phyloP scores from a whole-genome alignment of 2,113 vertebrate genomes.

The Plecotus auritus region DNA sequence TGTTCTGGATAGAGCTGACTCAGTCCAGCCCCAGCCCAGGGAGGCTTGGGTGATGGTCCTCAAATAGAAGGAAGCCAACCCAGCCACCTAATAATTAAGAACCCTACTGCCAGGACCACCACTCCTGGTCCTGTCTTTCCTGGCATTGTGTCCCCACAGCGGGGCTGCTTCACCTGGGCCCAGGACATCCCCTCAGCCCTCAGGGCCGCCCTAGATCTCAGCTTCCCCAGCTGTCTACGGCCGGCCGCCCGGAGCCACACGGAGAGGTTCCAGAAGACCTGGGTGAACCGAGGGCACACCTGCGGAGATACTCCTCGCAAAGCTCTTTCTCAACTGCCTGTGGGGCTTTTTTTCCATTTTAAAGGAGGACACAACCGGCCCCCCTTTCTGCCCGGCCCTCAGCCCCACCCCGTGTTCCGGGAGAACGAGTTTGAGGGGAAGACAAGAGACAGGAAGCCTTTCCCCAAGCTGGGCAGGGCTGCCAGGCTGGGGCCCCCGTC shows the following conservation, averaged over 20 bases:
- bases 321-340: slow-evolving; percentile 39
- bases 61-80: not conserved
- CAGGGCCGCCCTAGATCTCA: not conserved
- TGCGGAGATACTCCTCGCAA: not conserved
- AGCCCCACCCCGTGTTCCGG: slow-evolving; percentile 65
- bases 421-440: slow-evolving; percentile 68
- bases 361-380: not conserved
- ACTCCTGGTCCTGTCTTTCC: not conserved
- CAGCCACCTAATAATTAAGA: not conserved
- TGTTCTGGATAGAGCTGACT: slow-evolving; percentile 42
- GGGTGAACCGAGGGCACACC: not conserved
- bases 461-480: not conserved
- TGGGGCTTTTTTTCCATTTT: not conserved
- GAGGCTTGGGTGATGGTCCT: not conserved
- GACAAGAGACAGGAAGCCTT: slow-evolving; percentile 37
- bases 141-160: not conserved
- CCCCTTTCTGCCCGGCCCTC: slow-evolving; percentile 12
- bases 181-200: not conserved
- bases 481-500: not conserved
- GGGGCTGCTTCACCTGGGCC: not conserved
- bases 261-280: not conserved
- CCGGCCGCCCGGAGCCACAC: not conserved
- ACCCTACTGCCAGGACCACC: not conserved
- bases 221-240: not conserved
- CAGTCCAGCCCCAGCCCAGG: not conserved